Evolutionary conservation across 1,140 invertebrate genomes (phyloP).

Genomic region (Drosophila funebris): DNA sequence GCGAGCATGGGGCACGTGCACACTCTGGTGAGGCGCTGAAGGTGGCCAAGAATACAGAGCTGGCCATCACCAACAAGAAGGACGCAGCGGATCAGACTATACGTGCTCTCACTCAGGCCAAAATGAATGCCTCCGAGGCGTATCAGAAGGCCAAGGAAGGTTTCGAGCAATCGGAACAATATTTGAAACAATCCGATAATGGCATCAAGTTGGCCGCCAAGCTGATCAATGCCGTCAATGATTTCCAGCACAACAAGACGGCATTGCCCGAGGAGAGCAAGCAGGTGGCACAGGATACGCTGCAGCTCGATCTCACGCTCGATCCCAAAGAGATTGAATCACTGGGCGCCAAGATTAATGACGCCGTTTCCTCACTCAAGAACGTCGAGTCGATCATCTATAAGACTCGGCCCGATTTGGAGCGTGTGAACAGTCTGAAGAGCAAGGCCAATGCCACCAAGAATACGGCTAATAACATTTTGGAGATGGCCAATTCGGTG

Average conservation of each 20-base stretch:
- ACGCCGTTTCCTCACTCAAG: slow-evolving; percentile 92
- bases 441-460: slow-evolving; percentile 90
- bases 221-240: slow-evolving; percentile 88
- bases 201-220: slow-evolving; percentile 85
- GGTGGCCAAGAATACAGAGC: slow-evolving; percentile 92
- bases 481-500: slow-evolving; percentile 86
- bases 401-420: slow-evolving; percentile 92
- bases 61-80: slow-evolving; percentile 92
- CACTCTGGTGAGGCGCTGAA: slow-evolving; percentile 93
- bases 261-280: slow-evolving; percentile 93
- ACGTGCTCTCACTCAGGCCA: slow-evolving; percentile 85
- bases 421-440: slow-evolving; percentile 90
- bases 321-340: slow-evolving; percentile 93
- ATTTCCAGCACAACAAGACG: slow-evolving; percentile 90
- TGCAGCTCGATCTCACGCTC: slow-evolving; percentile 87
- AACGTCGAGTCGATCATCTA: slow-evolving; percentile 95
- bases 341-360: slow-evolving; percentile 92
- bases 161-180: slow-evolving; percentile 84
- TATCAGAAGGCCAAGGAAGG: slow-evolving; percentile 84
- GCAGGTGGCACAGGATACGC: slow-evolving; percentile 90
- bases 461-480: slow-evolving; percentile 85
- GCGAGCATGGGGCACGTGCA: slow-evolving; percentile 93
- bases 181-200: slow-evolving; percentile 84
- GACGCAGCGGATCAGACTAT: slow-evolving; percentile 88
- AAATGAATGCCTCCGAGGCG: slow-evolving; percentile 85